phyloP scores from a whole-genome alignment of 2,797 vertebrate species.

The Epinephelus coioides region DNA sequence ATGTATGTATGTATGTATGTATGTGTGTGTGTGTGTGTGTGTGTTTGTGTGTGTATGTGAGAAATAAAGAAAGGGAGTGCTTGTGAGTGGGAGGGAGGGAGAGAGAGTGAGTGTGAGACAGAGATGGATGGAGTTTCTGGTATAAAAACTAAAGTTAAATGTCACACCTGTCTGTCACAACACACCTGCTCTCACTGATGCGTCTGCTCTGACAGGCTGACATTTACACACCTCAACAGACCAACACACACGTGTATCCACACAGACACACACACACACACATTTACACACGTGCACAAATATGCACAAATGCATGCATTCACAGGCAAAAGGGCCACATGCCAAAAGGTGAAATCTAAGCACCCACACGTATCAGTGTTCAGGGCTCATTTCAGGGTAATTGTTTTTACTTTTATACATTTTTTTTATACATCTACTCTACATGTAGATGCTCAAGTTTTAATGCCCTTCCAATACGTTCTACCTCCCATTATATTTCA shows the following conservation, averaged over 20 bases:
- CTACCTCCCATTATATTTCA: not conserved
- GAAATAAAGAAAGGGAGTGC: too few species aligned
- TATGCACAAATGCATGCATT: conserved; percentile 11
- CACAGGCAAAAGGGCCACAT: conserved; percentile 14
- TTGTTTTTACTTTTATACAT: not conserved
- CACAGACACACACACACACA: conserved; percentile 15
- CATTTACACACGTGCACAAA: not conserved
- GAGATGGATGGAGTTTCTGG: conserved; percentile 81
- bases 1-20: not conserved
- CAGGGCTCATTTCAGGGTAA: conserved; percentile 1
- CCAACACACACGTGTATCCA: conserved; percentile 43
- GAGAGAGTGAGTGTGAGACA: conserved; percentile 58
- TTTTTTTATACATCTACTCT: not conserved
- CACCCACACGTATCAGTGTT: not conserved
- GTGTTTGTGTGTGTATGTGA: not conserved
- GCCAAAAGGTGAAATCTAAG: conserved; percentile 15
- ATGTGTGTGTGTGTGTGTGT: conserved; percentile 2
- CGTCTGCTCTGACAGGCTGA: conserved; percentile 78
- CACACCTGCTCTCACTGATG: conserved; percentile 77
- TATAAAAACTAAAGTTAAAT: conserved; percentile 86
- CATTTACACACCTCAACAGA: conserved; percentile 82
- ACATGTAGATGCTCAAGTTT: not conserved
- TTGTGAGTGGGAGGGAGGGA: too few species aligned
- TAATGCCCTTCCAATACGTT: conserved; percentile 11
- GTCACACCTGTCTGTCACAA: conserved; percentile 86